Evolutionary conservation across 2,113 vertebrate genomes (phyloP).

Genomic region (Plectropomus leopardus): DNA sequence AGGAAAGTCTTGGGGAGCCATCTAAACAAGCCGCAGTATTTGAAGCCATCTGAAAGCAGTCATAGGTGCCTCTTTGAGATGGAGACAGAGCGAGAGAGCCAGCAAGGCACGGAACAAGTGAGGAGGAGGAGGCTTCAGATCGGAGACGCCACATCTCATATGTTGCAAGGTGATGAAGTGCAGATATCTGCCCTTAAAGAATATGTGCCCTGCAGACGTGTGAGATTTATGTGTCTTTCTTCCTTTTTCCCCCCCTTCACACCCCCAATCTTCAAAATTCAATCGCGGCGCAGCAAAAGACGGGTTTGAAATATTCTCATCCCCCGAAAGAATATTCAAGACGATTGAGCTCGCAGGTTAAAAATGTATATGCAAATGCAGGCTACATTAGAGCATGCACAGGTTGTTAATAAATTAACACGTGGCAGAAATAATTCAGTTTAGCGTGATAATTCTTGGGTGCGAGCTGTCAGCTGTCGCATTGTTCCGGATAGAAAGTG

Average conservation of each 20-base stretch:
- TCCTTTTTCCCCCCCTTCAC: conserved; percentile 2
- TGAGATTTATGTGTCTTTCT: conserved; percentile 75
- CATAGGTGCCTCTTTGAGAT: conserved; percentile 54
- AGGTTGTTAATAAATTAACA: conserved; percentile 93
- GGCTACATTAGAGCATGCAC: conserved; percentile 88
- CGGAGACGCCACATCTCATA: conserved; percentile 71
- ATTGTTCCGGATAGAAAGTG: conserved; percentile 87
- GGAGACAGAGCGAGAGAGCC: conserved; percentile 13
- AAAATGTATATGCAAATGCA: conserved; percentile 90
- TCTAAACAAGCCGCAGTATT: conserved; percentile 69
- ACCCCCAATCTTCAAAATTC: conserved; percentile 74
- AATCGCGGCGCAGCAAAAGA: conserved; percentile 76
- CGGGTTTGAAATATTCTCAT: conserved; percentile 71
- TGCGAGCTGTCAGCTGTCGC: conserved; percentile 92
- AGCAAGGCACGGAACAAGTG: conserved; percentile 41
- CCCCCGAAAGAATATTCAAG: conserved; percentile 81
- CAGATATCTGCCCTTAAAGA: conserved; percentile 81
- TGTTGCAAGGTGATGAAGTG: conserved; percentile 79
- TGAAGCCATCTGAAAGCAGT: conserved; percentile 59
- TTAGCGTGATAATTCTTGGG: conserved; percentile 93
- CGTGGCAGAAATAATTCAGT: conserved; percentile 95
- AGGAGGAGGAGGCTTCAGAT: conserved; percentile 63
- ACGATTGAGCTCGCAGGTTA: conserved; percentile 83
- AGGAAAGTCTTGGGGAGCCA: conserved; percentile 40
- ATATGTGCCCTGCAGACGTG: conserved; percentile 78